phyloP scores from a whole-genome alignment of 2,797 vertebrate genomes.

The Lepidocolaptes lacrymiger region DNA sequence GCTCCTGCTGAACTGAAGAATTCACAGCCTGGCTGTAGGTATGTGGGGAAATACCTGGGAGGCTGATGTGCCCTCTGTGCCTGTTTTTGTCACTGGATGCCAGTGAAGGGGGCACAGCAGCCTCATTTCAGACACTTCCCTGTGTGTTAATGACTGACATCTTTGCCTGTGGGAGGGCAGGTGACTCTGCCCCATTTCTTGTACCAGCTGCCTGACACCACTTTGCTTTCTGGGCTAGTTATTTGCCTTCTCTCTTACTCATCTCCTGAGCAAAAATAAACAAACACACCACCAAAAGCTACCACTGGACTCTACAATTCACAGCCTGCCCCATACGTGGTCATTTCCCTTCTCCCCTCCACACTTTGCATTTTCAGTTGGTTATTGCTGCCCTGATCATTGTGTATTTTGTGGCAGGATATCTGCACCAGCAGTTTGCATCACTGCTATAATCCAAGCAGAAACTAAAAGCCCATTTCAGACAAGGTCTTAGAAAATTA shows the following conservation, averaged over 20 bases:
- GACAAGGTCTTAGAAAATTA: neutral
- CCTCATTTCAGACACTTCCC: neutral
- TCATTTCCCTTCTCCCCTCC: neutral
- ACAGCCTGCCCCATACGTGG: accelerated
- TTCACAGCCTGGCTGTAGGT: neutral
- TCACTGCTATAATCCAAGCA: neutral
- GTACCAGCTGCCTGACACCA: neutral
- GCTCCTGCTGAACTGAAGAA: neutral
- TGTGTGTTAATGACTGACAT: neutral
- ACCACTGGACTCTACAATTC: neutral
- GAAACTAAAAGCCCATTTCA: neutral
- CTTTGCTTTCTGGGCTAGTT: neutral
- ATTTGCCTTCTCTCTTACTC: neutral
- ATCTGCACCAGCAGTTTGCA: neutral
- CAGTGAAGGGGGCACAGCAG: neutral
- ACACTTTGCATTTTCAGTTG: neutral
- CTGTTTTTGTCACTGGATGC: neutral
- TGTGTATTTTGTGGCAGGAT: neutral
- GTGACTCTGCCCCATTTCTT: neutral
- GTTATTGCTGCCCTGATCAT: neutral
- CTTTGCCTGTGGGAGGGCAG: neutral
- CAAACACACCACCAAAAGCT: neutral
- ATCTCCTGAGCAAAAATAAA: neutral
- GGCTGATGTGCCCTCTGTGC: neutral
- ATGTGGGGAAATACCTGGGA: neutral